Base-by-base conservation (phyloP, 2,113 vertebrate genomes). In the Strigops habroptila region DNA sequence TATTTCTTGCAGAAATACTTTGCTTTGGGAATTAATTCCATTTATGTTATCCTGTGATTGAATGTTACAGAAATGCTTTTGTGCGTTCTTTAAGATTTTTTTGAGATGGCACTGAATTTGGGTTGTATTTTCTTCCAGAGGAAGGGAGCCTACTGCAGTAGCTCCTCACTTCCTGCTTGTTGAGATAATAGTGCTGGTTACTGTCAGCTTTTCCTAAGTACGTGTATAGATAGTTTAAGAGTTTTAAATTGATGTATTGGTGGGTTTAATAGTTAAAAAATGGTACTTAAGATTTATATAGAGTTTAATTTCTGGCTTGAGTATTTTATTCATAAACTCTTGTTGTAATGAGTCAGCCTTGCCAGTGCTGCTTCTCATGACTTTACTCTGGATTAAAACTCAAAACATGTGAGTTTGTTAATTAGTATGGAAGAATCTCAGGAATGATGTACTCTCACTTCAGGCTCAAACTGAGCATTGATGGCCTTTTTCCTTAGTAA, bases 391-490 rank as follows among this genome's bases (percentile, higher is more conserved):
- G 37, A 88, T 96, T 94, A 91, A 91, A 93, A 91, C 59, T 93
- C 79, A 33, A 86, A 94, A 77, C 82, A 91, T 83, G 88, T 80
- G 94, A 95, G 78, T 91, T 84, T 81, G 51, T 81, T 95, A 92
- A 93, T 96, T 95, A 90, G 84, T 94, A 87, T 95, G 93, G 91
- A 95, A 93, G 93, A 96, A 95, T 95, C 59, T 90, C 59, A 96
- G 88, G 95, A 97, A 95, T 94, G 37, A 69, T 88, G 22, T 95
- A 89, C 83, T 92, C 88, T 91, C 79, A 91, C 93, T 88, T 95
- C 68, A 60, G 79, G 59, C 68, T 91, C 86, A 82, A 94, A 94
- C 90, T 46, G 59, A 74, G 59, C 63, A 65, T 53, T 90, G 81
- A n/a, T 4, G 18, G 68, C 41, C 41, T 92, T 91, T 92, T 79